A percentile compares a stretch with the other conserved stretches of the same genome.
phyloP scores from a whole-genome alignment of 1,140 invertebrate genomes.

The Hycleus cichorii region DNA sequence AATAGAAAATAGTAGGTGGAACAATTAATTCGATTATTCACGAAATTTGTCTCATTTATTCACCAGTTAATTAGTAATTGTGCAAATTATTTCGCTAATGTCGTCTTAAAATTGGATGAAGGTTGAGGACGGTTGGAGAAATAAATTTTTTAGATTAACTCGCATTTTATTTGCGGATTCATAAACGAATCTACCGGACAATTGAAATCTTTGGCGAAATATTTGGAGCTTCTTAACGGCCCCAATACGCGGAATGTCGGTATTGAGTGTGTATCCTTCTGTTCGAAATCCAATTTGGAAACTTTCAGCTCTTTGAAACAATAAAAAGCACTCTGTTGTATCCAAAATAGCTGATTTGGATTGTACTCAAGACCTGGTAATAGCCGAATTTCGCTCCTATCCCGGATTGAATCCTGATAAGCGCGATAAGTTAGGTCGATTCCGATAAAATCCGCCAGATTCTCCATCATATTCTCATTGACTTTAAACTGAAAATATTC shows the following conservation, averaged over 20 bases:
- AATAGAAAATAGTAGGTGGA: no score
- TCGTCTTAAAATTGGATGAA: no score
- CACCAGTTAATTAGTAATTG: no score
- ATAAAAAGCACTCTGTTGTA: background rate
- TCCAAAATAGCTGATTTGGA: slow-evolving; percentile 9
- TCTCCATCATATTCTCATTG: slow-evolving; percentile 59
- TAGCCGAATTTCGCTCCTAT: background rate
- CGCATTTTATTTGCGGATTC: background rate
- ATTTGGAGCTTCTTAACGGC: background rate
- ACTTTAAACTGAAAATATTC: background rate
- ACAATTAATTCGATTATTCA: no score
- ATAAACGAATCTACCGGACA: background rate
- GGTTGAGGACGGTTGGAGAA: no score
- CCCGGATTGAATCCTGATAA: background rate
- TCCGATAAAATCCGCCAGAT: slow-evolving; percentile 66
- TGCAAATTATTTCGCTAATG: no score
- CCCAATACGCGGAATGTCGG: background rate
- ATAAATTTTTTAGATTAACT: no score
- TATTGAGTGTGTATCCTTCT: background rate
- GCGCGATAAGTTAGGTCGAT: background rate
- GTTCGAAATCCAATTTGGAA: background rate
- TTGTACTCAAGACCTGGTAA: slow-evolving; percentile 1
- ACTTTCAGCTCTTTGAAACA: background rate
- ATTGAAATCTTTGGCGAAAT: slow-evolving; percentile 8
- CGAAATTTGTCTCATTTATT: no score